A percentile compares a stretch with the other conserved stretches of the same genome.
Conservation (phyloP, 2,113 vertebrate genomes). For the Manacus vitellinus region DNA sequence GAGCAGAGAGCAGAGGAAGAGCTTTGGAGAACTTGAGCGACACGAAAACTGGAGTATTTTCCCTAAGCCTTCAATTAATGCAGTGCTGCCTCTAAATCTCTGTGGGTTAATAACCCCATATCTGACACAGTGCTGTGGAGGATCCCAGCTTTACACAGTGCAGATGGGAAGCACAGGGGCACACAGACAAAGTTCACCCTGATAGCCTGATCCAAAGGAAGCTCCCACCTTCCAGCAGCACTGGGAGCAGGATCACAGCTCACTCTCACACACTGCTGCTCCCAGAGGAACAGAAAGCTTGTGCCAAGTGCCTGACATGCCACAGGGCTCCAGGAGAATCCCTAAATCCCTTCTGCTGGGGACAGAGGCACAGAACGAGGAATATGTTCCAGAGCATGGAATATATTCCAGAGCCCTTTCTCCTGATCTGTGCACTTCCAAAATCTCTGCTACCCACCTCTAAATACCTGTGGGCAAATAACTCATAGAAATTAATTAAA, state of each 20-base stretch:
- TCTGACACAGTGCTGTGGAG: neutral
- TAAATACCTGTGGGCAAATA: neutral
- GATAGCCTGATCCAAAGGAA: neutral
- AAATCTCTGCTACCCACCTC: neutral
- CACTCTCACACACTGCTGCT: neutral
- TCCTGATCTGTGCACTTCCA: neutral
- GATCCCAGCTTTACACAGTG: neutral
- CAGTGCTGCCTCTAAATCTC: neutral
- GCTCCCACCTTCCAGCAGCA: neutral
- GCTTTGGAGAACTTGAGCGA: neutral
- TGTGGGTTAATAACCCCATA: fast-evolving
- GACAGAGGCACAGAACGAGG: neutral
- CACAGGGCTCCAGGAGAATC: neutral
- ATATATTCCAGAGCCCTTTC: neutral
- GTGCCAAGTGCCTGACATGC: neutral
- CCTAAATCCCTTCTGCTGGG: neutral
- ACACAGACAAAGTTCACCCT: neutral
- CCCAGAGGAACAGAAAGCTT: neutral
- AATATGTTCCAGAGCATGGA: neutral
- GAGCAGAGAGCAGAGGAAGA: neutral
- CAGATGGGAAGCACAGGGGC: neutral
- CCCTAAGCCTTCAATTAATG: neutral
- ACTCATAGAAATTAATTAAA: neutral
- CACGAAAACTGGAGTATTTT: neutral
- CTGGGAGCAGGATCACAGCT: neutral